Evolutionary conservation across 2,113 vertebrate species (phyloP).

Genomic region (Pyrgilauda ruficollis): DNA sequence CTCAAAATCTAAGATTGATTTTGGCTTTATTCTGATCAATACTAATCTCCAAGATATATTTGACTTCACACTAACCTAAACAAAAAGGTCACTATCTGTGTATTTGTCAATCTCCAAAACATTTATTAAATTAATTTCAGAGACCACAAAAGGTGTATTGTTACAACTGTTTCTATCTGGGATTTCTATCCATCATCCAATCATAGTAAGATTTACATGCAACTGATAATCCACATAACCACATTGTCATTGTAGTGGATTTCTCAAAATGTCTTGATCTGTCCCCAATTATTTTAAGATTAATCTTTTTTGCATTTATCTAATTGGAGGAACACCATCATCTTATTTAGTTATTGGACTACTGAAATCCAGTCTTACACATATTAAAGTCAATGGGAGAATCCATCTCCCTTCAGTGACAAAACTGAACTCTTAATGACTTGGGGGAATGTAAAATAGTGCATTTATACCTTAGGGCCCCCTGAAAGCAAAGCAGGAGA

Average conservation of each 20-base stretch:
- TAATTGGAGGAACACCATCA: neutral
- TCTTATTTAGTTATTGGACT: neutral
- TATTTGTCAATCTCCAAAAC: slow-evolving; percentile 50
- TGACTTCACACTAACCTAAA: slow-evolving; percentile 58
- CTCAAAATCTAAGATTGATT: slow-evolving; percentile 67
- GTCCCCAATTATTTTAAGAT: neutral
- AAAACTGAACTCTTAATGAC: neutral
- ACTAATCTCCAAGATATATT: slow-evolving; percentile 64
- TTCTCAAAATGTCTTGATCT: neutral
- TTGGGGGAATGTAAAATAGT: neutral
- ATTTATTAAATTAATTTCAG: slow-evolving; percentile 53
- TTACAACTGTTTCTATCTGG: neutral
- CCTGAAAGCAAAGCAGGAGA: neutral
- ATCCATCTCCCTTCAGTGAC: neutral
- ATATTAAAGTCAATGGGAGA: neutral
- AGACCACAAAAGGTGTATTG: slow-evolving; percentile 13
- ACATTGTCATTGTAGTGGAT: neutral
- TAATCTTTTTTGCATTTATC: neutral
- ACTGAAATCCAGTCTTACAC: neutral
- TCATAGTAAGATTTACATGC: neutral
- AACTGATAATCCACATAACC: slow-evolving; percentile 13
- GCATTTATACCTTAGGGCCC: neutral
- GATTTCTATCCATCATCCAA: slow-evolving; percentile 8
- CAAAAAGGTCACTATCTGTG: slow-evolving; percentile 48
- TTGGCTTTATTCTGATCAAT: slow-evolving; percentile 60